Evolutionary conservation across 1,140 invertebrate species (phyloP), one percentile per base, ranked within the genome.

Genomic region (Phymorhynchus buccinoides): DNA sequence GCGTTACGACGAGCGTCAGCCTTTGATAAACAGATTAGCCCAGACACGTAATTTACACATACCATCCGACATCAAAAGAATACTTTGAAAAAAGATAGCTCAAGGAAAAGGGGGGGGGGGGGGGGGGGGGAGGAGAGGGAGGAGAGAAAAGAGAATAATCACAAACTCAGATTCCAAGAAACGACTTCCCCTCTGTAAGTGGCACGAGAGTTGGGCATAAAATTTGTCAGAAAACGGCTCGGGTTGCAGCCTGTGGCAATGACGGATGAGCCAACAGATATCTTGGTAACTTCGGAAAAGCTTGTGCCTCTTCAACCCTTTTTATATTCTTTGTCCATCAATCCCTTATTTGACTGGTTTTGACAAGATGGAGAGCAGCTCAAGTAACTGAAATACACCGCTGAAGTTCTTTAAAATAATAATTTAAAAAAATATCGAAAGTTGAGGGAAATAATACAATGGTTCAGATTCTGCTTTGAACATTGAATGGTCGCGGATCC

Each of bases 191-290:
- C 27, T 12, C 35, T 18, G 18, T 27, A 75, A 41, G 14, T 27
- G 73, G 73, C 37, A 22, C 32, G 73, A 22, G 37, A 35, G 37
- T 27, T 6, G 41, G 73, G 2, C 35, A 41, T 41, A 75, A 79
- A 52, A 22, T 52, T 22, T 41, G 32, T 52, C 42, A 56, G 77
- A 56, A 79, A 79, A 52, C n/a, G 27, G 41, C 27, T 14, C 42
- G 7, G 41, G 77, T 44, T 79, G 42, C 77, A 12, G 27, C 22
- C 44, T 56, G 27, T 48, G 77, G 77, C 77, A 52, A n/a, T 52
- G 77, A 79, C 52, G n/a, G 48, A 52, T 79, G 44, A 30, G 37
- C 77, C 42, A 48, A 27, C 44, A 52, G 77, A 79, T n/a, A 79
- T 6, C 48, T 1, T 62, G 56, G 0, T 62, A 27, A 62, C 22